Base-by-base conservation (phyloP, 2,888 invertebrate species). In the Raillietiella orientalis region DNA sequence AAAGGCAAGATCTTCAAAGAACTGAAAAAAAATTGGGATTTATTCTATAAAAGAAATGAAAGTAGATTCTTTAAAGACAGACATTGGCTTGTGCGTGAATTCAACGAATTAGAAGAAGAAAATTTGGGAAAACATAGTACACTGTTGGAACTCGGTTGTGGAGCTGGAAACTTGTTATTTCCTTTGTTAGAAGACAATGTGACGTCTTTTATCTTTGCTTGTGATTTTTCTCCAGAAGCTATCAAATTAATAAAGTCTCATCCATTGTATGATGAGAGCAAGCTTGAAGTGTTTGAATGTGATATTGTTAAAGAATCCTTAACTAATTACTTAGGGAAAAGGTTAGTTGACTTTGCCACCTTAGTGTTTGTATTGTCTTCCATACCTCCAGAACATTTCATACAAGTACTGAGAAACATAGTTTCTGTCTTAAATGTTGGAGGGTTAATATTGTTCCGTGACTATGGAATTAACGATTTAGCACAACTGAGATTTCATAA, bases 71-170 rank as follows among this genome's bases (percentile, higher is more conserved):
- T 87, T 41, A 74, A 74, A 46, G 82, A 90, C 47, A 58, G 90
- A 10, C 79, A 82, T 42, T 93, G 96, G 96, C 90, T 84, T 2
- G 71, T 67, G 31, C 56, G 79, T 40, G 96, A 96, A 52, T 87
- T 96, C 50, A 77, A 79, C 41, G 50, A 87, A 10, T 49, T 65
- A 29, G 49, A 52, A 28, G 52, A 49, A 28, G 24, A 19, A 21
- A 23, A 21, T 14, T 14, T 21, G 19, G 28, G 52, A 42, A 47
- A 75, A 12, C 87, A 90, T 50, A 59, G 82, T 4, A 44, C 47
- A 8, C 51, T 72, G 26, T 35, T 58, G 23, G 57, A 58, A 39
- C 49, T 55, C 20, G 59, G 59, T 2, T 58, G 58, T 43, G 93
- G 96, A 3, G 90, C 87, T 5, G 96, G 96, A 0, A 96, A 96